Conservation (phyloP, 2,888 invertebrate genomes). For the Hirtodrosophila duncani region DNA sequence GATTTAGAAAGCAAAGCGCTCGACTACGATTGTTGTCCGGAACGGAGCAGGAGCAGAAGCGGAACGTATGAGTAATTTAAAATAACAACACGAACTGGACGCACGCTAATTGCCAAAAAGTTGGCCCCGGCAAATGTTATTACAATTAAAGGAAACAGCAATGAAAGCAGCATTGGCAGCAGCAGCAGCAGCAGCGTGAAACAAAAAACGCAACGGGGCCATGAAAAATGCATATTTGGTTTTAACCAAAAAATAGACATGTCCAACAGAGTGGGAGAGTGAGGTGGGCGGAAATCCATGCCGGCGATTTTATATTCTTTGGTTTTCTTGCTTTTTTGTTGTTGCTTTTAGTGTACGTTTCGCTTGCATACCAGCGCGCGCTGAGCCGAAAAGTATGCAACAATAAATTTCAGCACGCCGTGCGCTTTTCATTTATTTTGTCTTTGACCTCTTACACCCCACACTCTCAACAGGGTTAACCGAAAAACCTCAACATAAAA, state of each 20-base stretch:
- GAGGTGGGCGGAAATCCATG: slow-evolving; percentile 30
- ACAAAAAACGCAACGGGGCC: slow-evolving; percentile 32
- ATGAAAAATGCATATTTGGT: slow-evolving; percentile 70
- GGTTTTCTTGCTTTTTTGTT: slow-evolving; percentile 7
- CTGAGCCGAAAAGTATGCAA: slow-evolving; percentile 72
- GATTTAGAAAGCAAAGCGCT: slow-evolving; percentile 44
- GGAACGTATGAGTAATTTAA: slow-evolving; percentile 45
- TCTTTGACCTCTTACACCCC: not conserved
- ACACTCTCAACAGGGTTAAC: not conserved
- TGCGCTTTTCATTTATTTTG: slow-evolving; percentile 40
- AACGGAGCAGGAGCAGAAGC: slow-evolving; percentile 12
- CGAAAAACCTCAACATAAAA: slow-evolving; percentile 8
- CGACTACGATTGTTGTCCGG: no score
- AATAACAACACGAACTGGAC: slow-evolving; percentile 31
- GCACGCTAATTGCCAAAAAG: slow-evolving; percentile 54
- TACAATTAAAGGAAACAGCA: slow-evolving; percentile 57
- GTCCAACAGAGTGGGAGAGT: slow-evolving; percentile 7
- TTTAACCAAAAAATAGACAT: slow-evolving; percentile 67
- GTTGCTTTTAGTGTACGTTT: no score
- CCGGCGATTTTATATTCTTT: slow-evolving; percentile 31
- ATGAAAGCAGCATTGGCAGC: not conserved
- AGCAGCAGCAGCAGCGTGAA: not conserved
- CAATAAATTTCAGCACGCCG: slow-evolving; percentile 58
- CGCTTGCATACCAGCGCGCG: slow-evolving; percentile 39
- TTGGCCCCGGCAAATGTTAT: slow-evolving; percentile 58